Base-by-base conservation (phyloP, 2,113 vertebrate genomes). In the Oxyruncus cristatus region DNA sequence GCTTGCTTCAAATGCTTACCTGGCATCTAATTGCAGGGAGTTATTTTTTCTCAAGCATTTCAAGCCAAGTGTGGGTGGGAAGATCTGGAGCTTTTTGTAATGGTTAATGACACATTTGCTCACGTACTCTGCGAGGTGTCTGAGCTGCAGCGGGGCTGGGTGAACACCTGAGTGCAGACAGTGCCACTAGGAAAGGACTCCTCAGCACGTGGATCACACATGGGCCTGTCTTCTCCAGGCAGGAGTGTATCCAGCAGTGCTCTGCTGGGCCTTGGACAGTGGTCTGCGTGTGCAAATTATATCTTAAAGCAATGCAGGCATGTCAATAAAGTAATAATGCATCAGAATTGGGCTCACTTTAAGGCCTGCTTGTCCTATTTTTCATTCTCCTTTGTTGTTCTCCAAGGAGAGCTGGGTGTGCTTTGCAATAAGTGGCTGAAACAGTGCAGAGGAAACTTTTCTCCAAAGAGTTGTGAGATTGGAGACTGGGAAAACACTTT, bases 61-160 rank as follows among this genome's bases (percentile, higher is more conserved):
- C 56, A 66, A 88, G 84, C 52, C 72, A 93, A 73, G 63, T 50
- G 79, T 95, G 87, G 78, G 93, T 88, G 95, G 93, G 62, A 93
- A 70, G 80, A 92, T 23, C 33, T 85, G 89, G 58, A 92, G 70
- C 41, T 88, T 62, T 90, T 75, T 84, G 66, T 78, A 55, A 18
- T 42, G 56, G 68, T 84, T 85, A 79, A 52, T 65, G 76, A 56
- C 52, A 32, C 70, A 81, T 68, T 74, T 89, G 87, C n/a, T 92
- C 93, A 90, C 41, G 41, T 95, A 93, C 71, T 71, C 72, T 44
- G 44, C 0, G 1, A 77, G 63, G 17, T 61, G 59, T 39, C 65
- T 82, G 49, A 82, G 58, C 83, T 41, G 7, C 67, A 23, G 84
- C 33, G 3, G 6, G 30, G 22, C 63, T 62, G 59, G n/a, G 26